These are phyloP conservation scores for Conistra vaccinii DNA, from an alignment of 2,888 invertebrate genomes.

Conservation along the genomic window DNA sequence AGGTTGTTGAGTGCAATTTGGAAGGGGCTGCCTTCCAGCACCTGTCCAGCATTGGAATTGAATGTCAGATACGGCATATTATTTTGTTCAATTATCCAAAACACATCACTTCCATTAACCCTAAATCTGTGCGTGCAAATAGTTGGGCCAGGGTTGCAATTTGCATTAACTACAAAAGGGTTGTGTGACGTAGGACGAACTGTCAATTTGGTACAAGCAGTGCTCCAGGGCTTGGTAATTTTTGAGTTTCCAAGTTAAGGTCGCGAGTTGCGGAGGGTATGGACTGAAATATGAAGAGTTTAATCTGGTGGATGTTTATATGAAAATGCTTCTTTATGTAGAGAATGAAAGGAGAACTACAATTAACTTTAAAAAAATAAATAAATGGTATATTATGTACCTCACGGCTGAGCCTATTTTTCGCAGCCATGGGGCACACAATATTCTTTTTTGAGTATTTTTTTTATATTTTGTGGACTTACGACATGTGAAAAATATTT, in stretches of 20 bases:
- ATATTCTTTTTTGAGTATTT: too few species aligned
- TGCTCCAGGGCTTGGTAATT: conserved; percentile 14
- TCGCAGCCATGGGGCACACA: too few species aligned
- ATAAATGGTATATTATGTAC: too few species aligned
- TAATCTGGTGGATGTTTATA: neutral
- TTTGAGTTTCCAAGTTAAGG: conserved; percentile 8
- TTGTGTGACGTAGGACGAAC: conserved; percentile 19
- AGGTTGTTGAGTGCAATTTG: neutral
- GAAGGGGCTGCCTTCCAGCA: neutral
- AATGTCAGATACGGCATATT: neutral
- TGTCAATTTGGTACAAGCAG: conserved; percentile 39
- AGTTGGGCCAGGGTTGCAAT: conserved; percentile 51
- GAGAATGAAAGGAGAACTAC: too few species aligned
- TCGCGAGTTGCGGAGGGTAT: neutral
- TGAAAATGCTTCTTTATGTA: neutral
- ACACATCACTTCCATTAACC: conserved; percentile 18
- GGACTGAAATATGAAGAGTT: too few species aligned
- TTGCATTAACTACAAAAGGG: conserved; percentile 59
- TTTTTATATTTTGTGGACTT: too few species aligned
- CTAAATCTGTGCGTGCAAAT: conserved; percentile 42
- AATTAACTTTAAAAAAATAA: too few species aligned
- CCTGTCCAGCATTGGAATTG: neutral
- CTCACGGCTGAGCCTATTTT: too few species aligned
- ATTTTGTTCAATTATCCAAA: neutral
- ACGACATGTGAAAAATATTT: too few species aligned